phyloP scores from a whole-genome alignment of 1,140 invertebrate species.

The Cepaea nemoralis region DNA sequence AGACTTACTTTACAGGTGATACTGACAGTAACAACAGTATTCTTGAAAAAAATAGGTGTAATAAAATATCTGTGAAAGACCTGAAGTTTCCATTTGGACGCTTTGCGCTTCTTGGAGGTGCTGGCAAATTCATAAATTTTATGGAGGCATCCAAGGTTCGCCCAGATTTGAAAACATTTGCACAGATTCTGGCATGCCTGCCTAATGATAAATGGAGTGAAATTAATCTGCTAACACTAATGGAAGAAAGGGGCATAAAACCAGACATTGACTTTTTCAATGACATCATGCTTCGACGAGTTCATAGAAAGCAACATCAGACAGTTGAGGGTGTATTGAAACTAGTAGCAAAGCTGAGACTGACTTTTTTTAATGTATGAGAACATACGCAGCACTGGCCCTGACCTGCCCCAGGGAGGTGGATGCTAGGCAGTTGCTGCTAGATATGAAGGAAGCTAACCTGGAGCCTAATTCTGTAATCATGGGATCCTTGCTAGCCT shows the following conservation, averaged over 20 bases:
- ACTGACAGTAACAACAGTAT: not conserved
- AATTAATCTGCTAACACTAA: slow-evolving; percentile 76
- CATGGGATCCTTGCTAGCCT: slow-evolving; percentile 78
- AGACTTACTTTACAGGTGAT: not conserved
- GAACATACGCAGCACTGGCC: slow-evolving; percentile 89
- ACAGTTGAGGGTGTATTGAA: slow-evolving; percentile 78
- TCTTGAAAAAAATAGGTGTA: not conserved
- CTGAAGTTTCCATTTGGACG: slow-evolving; percentile 46
- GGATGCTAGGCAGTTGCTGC: slow-evolving; percentile 77
- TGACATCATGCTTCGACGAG: slow-evolving; percentile 85
- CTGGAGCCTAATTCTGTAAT: slow-evolving; percentile 80
- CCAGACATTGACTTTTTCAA: slow-evolving; percentile 88
- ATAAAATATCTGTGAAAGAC: slow-evolving; percentile 34
- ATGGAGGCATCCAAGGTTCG: slow-evolving; percentile 79
- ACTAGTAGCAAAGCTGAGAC: slow-evolving; percentile 76
- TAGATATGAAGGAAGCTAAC: slow-evolving; percentile 77
- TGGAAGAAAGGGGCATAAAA: slow-evolving; percentile 76
- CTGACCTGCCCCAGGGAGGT: slow-evolving; percentile 79
- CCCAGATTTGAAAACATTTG: slow-evolving; percentile 85
- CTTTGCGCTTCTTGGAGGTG: slow-evolving; percentile 85
- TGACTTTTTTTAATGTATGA: slow-evolving; percentile 82
- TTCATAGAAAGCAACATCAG: slow-evolving; percentile 78
- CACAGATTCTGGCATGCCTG: slow-evolving; percentile 81
- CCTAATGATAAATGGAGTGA: slow-evolving; percentile 79
- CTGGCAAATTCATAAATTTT: slow-evolving; percentile 79